Base-by-base conservation (phyloP, 1,140 invertebrate genomes). In the Aphaenogaster floridana region DNA sequence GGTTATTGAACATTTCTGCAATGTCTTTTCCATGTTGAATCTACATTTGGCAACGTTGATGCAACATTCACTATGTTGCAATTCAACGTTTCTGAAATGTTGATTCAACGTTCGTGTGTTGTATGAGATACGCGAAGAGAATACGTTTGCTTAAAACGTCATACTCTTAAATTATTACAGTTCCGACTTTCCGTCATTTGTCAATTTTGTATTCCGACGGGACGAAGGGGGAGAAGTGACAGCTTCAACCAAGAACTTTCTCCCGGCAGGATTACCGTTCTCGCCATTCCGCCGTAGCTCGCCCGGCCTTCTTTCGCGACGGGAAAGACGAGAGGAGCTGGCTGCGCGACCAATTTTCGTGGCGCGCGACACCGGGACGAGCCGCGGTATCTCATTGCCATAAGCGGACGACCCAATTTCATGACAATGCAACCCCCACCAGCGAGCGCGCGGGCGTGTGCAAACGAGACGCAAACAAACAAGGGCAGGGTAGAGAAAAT, bases 331-430 rank as follows among this genome's bases (percentile, higher is more conserved):
- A 63, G n/a, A 52, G 15, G 78, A 54, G 17, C 9, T 13, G 13
- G 21, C 45, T 45, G 50, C 11, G 42, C 39, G 69, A 76, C 80
- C 80, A 84, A 84, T 84, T 84, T 84, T 84, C 69, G 17, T 61
- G 34, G 54, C 68, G 68, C 80, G 42, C 57, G 64, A 72, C 76
- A 78, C 59, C 50, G 84, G 9, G 54, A 57, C 83, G 34, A 63
- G 63, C 17, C 71, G 64, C 78, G 78, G 78, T 89, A 87, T 87
- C 88, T 83, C 89, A 78, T 90, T 90, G 76, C 84, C 69, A 28
- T 42, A 64, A 74, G 74, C 63, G 78, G 57, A 72, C 84, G 86
- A 91, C 90, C 89, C 66, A 89, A 86, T 91, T 92, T 86, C 68
- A 21, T 71, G 71, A 92, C 89, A 91, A 92, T 91, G 87, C 89